Evolutionary conservation across 2,797 vertebrate genomes (phyloP).

Genomic region (Pangasius macronema): DNA sequence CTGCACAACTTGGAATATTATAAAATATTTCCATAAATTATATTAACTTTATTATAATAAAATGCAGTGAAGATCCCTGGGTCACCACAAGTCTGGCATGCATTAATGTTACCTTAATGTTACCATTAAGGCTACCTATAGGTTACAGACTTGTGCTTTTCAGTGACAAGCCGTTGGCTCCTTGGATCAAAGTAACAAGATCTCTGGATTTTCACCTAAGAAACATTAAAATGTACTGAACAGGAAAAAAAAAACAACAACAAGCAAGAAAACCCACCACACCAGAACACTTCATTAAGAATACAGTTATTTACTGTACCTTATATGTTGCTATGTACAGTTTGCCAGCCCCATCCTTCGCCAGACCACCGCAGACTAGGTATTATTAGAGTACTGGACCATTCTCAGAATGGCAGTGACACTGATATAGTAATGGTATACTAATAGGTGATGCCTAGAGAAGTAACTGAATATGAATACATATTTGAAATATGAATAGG

Average conservation of each 20-base stretch:
- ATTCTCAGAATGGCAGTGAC: not conserved
- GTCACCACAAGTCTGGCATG: constrained; percentile 20
- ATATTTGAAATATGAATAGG: not conserved
- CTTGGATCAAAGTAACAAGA: constrained; percentile 46
- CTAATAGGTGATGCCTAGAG: not conserved
- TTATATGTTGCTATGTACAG: not conserved
- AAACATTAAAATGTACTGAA: constrained; percentile 31
- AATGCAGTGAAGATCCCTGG: constrained; percentile 36
- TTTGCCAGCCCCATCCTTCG: not conserved
- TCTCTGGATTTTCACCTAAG: constrained; percentile 50
- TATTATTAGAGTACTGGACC: not conserved
- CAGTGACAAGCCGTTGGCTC: constrained; percentile 25
- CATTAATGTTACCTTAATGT: constrained; percentile 46
- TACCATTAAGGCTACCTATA: constrained; percentile 31
- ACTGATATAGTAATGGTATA: not conserved
- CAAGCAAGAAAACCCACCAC: not conserved
- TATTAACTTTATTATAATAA: constrained; percentile 37
- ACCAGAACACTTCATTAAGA: too few relatives aligned
- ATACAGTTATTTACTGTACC: not conserved
- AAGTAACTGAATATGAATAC: not conserved
- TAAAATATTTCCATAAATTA: too few relatives aligned
- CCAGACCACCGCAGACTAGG: not conserved
- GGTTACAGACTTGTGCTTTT: constrained; percentile 40
- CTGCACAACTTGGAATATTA: not conserved
- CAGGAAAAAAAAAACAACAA: not conserved